Conservation (phyloP, 2,888 invertebrate genomes). For the Clostera curtula region DNA sequence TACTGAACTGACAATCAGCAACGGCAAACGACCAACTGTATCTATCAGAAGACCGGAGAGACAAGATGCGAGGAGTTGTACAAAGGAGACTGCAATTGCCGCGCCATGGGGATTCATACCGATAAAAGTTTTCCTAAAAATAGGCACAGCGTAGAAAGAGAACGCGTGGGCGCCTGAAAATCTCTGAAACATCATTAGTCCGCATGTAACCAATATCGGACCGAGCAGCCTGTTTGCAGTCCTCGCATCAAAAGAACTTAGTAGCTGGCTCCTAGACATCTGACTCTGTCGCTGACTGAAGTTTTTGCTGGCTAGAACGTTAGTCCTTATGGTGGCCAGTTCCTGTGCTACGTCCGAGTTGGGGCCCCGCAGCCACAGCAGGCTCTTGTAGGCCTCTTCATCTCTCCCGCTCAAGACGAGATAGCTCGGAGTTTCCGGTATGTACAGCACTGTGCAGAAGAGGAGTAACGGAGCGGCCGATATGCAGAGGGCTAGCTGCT, state of each 20-base stretch:
- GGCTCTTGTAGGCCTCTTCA: conserved; percentile 76
- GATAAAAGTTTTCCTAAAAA: conserved; percentile 88
- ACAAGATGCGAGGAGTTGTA: conserved; percentile 89
- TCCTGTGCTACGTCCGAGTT: conserved; percentile 85
- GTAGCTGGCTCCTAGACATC: conserved; percentile 56
- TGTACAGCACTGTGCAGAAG: conserved; percentile 83
- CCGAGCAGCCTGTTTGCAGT: conserved; percentile 72
- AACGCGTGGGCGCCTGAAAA: conserved; percentile 89
- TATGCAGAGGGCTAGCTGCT: conserved; percentile 87
- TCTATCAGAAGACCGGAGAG: conserved; percentile 89
- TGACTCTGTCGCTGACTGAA: conserved; percentile 65
- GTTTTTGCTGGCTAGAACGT: conserved; percentile 75
- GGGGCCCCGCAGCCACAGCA: conserved; percentile 89
- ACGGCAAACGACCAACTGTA: conserved; percentile 87
- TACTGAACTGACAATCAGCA: conserved; percentile 88
- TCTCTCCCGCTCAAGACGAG: conserved; percentile 85
- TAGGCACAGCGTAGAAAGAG: conserved; percentile 89
- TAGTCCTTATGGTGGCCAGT: conserved; percentile 80
- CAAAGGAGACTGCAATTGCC: conserved; percentile 89
- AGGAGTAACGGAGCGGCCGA: conserved; percentile 85
- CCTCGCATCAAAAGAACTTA: conserved; percentile 56
- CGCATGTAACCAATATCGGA: conserved; percentile 88
- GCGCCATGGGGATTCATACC: conserved; percentile 88
- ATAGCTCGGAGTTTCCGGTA: conserved; percentile 93
- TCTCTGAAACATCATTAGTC: conserved; percentile 92